phyloP scores from a whole-genome alignment of 2,888 invertebrate species.

The Diloba caeruleocephala region DNA sequence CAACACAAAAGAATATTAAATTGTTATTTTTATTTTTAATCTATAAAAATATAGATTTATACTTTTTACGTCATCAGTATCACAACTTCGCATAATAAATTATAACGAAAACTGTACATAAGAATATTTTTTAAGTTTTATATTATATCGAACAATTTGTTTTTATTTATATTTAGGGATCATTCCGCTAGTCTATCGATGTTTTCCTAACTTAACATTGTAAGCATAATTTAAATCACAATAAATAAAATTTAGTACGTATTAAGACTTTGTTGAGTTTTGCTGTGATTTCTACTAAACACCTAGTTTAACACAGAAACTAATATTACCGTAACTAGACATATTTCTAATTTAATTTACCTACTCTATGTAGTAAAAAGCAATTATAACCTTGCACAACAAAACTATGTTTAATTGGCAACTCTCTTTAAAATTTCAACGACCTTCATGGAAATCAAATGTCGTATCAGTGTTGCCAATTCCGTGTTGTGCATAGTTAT shows the following conservation, averaged over 20 bases:
- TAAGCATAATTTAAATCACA: slow-evolving; percentile 60
- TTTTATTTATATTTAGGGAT: slow-evolving; percentile 63
- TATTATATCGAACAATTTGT: slow-evolving; percentile 67
- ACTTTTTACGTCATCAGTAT: slow-evolving; percentile 33
- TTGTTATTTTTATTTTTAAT: slow-evolving; percentile 43
- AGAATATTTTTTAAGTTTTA: slow-evolving; percentile 47
- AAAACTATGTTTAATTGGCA: slow-evolving; percentile 15
- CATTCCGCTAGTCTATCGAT: slow-evolving; percentile 70
- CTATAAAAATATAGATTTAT: slow-evolving; percentile 33
- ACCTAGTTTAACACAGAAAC: slow-evolving; percentile 46
- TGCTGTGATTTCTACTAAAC: slow-evolving; percentile 83
- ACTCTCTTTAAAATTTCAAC: background rate
- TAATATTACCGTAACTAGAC: slow-evolving; percentile 47
- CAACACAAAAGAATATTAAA: slow-evolving; percentile 53
- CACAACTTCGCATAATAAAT: slow-evolving; percentile 54
- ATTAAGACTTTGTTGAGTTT: slow-evolving; percentile 65
- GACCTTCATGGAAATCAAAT: slow-evolving; percentile 3
- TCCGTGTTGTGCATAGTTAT: slow-evolving; percentile 28
- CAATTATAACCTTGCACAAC: slow-evolving; percentile 16
- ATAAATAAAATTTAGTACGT: slow-evolving; percentile 40
- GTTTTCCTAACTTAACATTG: slow-evolving; percentile 47
- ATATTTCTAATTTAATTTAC: slow-evolving; percentile 34
- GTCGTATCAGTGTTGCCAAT: slow-evolving; percentile 29
- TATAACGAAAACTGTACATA: slow-evolving; percentile 62
- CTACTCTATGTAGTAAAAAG: slow-evolving; percentile 18